Percentiles rank a stretch among this genome's conserved stretches.
These are phyloP conservation scores for Aspiorhynchus laticeps DNA, from an alignment of 2,113 vertebrate species.

Conservation along the genomic window DNA sequence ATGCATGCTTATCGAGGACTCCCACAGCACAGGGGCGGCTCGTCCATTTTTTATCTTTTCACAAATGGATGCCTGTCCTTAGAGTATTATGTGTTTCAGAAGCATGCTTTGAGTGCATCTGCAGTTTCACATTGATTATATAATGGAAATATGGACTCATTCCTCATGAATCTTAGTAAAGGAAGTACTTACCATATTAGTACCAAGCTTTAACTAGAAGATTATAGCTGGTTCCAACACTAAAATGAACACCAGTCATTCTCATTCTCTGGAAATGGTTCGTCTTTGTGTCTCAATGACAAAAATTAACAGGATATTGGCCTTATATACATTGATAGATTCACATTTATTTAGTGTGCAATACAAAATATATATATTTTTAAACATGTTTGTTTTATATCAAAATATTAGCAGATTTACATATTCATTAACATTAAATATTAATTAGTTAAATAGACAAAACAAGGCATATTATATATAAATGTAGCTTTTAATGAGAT, in stretches of 20 bases:
- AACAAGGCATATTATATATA: background rate
- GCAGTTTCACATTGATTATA: background rate
- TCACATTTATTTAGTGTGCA: background rate
- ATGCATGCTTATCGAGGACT: constrained; percentile 25
- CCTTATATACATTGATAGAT: background rate
- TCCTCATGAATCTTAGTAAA: background rate
- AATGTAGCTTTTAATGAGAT: background rate
- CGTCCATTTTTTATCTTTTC: background rate
- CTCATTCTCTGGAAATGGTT: background rate
- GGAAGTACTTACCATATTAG: background rate
- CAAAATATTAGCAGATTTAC: background rate
- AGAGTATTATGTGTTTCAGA: background rate
- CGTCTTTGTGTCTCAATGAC: background rate
- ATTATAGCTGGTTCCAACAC: background rate
- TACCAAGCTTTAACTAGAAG: background rate
- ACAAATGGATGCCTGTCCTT: background rate
- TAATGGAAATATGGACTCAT: constrained; percentile 10
- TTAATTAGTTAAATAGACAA: background rate
- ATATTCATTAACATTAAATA: background rate
- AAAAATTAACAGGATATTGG: background rate
- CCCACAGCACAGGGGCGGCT: background rate
- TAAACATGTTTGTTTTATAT: background rate
- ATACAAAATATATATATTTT: background rate
- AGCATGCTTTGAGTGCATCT: constrained; percentile 1
- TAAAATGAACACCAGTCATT: background rate